A percentile compares a stretch with the other conserved stretches of the same genome.
Evolutionary conservation across 2,113 vertebrate genomes (phyloP).

Genomic region (Carlito syrichta): DNA sequence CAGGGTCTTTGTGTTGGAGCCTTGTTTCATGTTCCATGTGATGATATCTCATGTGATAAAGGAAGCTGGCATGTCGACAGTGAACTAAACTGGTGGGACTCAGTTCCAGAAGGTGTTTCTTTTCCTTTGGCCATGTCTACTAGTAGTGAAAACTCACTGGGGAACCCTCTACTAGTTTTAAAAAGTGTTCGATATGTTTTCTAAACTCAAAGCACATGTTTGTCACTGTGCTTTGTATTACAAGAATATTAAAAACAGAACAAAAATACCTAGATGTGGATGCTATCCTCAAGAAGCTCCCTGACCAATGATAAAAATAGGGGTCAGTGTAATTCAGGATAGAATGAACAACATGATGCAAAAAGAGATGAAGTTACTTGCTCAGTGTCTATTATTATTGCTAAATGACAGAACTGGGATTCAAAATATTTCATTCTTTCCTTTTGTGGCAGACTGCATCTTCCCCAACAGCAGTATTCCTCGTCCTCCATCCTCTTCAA

Average conservation of each 20-base stretch:
- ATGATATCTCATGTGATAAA: not conserved
- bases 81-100: not conserved
- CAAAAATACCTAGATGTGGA: not conserved
- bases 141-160: not conserved
- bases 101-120: not conserved
- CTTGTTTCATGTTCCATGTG: not conserved
- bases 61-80: not conserved
- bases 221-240: not conserved
- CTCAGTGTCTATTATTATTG: not conserved
- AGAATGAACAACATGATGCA: not conserved
- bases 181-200: not conserved
- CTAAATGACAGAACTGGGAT: not conserved
- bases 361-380: not conserved
- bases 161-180: not conserved
- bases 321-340: not conserved
- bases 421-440: not conserved
- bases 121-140: not conserved
- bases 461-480: not conserved
- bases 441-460: not conserved
- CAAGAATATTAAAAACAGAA: not conserved
- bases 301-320: not conserved
- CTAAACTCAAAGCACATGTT: not conserved
- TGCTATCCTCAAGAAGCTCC: not conserved
- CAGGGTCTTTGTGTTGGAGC: not conserved
- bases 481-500: not conserved